These are phyloP conservation scores for Scaptomyza polygonia DNA, from an alignment of 2,888 invertebrate species.

Conservation along the genomic window DNA sequence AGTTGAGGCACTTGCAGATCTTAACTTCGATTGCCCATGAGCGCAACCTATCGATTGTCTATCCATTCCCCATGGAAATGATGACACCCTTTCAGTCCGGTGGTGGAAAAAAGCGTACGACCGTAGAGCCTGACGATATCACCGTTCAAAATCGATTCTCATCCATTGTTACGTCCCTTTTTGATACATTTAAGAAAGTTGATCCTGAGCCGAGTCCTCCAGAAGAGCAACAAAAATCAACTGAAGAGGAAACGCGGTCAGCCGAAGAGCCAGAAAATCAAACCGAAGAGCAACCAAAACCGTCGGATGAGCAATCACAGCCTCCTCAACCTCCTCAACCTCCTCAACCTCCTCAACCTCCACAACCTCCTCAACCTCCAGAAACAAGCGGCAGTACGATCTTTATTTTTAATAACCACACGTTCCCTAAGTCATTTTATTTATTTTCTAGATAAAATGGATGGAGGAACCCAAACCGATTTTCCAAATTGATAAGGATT, in stretches of 20 bases:
- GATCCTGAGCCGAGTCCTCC: neutral
- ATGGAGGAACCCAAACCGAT: neutral
- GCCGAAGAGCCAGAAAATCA: neutral
- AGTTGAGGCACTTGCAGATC: conserved; percentile 76
- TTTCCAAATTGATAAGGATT: neutral
- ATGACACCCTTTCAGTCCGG: conserved; percentile 42
- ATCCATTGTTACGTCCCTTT: neutral
- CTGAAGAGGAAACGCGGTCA: neutral
- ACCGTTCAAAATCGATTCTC: accelerated
- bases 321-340: too few relatives aligned
- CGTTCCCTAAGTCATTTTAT: neutral
- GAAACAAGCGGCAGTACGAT: neutral
- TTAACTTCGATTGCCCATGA: conserved; percentile 69
- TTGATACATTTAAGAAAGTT: neutral
- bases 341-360: neutral
- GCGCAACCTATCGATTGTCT: conserved; percentile 63
- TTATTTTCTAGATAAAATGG: neutral
- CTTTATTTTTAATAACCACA: neutral
- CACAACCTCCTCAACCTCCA: neutral
- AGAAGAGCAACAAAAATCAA: neutral
- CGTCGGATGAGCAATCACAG: neutral
- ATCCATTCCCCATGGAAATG: conserved; percentile 75
- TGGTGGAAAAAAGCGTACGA: neutral
- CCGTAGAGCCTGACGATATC: too few relatives aligned
- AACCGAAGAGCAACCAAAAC: neutral